These are phyloP conservation scores for Gambusia affinis DNA, from an alignment of 2,113 vertebrate genomes.

Conservation along the genomic window DNA sequence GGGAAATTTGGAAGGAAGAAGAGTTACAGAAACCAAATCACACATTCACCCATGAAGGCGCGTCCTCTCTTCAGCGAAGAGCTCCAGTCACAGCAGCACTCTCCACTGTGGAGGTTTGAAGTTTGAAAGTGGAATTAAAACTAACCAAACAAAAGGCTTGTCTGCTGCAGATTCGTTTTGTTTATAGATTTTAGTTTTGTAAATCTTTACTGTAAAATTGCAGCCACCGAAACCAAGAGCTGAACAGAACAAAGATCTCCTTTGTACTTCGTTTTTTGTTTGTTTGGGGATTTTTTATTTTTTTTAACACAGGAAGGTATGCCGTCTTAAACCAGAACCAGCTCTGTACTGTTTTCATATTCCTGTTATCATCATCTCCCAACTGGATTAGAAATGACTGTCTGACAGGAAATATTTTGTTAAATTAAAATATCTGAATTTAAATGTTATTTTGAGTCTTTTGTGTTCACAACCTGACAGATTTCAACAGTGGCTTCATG, in stretches of 20 bases:
- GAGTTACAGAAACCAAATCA: background rate
- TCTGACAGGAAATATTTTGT: conserved; percentile 52
- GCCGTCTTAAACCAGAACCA: conserved; percentile 27
- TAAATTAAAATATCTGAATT: conserved; percentile 58
- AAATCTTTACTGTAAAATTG: conserved; percentile 46
- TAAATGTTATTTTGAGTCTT: background rate
- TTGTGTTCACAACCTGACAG: too few species aligned
- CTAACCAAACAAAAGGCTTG: conserved; percentile 10
- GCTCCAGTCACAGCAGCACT: background rate
- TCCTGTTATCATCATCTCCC: conserved; percentile 5
- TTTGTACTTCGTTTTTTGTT: conserved; percentile 24
- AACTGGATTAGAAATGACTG: conserved; percentile 16
- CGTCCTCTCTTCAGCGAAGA: background rate
- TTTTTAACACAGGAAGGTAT: conserved; percentile 38
- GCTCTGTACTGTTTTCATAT: background rate
- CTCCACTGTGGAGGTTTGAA: background rate
- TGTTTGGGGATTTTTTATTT: conserved; percentile 39
- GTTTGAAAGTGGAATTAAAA: conserved; percentile 18
- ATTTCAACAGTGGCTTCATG: too few species aligned
- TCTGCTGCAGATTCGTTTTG: conserved; percentile 14
- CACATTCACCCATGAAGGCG: too few species aligned
- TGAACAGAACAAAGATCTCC: conserved; percentile 50
- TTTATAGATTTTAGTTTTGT: conserved; percentile 7
- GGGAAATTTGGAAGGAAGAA: conserved; percentile 3
- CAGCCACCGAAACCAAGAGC: conserved; percentile 42